A percentile compares a stretch with the other conserved stretches of the same genome.
These are phyloP conservation scores for Tigriopus californicus DNA, from an alignment of 2,888 invertebrate species.

Conservation along the genomic window DNA sequence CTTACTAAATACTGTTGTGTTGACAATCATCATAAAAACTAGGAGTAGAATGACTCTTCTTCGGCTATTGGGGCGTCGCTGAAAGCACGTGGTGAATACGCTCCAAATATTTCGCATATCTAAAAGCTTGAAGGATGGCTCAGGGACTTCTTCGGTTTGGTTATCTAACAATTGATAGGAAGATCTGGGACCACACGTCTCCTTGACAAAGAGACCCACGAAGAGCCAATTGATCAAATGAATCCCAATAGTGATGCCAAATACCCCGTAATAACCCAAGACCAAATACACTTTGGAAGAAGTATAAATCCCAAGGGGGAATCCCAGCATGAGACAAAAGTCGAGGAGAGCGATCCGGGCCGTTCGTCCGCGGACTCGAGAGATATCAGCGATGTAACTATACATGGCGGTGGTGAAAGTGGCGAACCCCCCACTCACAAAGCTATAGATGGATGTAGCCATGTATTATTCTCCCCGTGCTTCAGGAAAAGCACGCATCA, in stretches of 20 bases:
- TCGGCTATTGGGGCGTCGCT: not conserved
- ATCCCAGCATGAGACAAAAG: not conserved
- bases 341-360: not conserved
- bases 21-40: not conserved
- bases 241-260: not conserved
- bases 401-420: slow-evolving; percentile 17
- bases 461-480: slow-evolving; percentile 5
- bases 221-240: too few relatives aligned
- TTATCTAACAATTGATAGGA: too few relatives aligned
- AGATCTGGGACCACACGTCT: not conserved
- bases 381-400: slow-evolving; percentile 17
- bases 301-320: not conserved
- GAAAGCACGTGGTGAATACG: not conserved
- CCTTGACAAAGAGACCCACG: not conserved
- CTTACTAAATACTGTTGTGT: not conserved
- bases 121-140: not conserved
- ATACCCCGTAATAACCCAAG: not conserved
- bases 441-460: slow-evolving; percentile 13
- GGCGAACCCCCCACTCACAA: slow-evolving; percentile 16
- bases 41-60: not conserved
- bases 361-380: not conserved
- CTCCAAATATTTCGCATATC: not conserved
- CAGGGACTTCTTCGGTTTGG: too few relatives aligned
- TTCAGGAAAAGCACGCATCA: not conserved
- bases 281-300: not conserved